These are phyloP conservation scores for Zaprionus lachaisei DNA, from an alignment of 1,140 invertebrate genomes.

Conservation along the genomic window DNA sequence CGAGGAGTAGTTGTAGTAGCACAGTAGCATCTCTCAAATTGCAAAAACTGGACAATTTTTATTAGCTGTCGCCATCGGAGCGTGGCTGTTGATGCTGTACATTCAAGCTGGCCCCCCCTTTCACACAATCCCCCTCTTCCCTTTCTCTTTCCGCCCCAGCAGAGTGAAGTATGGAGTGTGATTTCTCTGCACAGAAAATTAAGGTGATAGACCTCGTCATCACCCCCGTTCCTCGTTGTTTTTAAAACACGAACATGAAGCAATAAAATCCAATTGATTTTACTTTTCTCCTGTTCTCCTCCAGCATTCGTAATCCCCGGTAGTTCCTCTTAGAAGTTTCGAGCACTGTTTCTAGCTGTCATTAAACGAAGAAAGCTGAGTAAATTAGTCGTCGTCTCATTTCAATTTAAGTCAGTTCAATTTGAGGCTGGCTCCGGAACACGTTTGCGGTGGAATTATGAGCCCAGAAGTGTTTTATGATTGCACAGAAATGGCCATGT, in stretches of 20 bases:
- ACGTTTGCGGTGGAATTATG: neutral
- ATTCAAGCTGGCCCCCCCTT: neutral
- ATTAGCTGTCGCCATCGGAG: conserved; percentile 59
- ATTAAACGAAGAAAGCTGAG: neutral
- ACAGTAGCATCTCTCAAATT: conserved; percentile 56
- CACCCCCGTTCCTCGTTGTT: neutral
- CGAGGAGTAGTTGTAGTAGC: conserved; percentile 3
- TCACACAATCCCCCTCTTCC: neutral
- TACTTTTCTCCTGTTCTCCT: neutral
- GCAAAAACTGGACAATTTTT: conserved; percentile 75
- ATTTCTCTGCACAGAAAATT: conserved; percentile 31
- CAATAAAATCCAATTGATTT: conserved; percentile 29
- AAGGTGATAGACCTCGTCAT: conserved; percentile 23
- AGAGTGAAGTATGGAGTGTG: conserved; percentile 54
- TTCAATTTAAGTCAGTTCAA: conserved; percentile 1
- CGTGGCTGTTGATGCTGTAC: conserved; percentile 41
- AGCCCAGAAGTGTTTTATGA: neutral
- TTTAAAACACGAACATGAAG: neutral
- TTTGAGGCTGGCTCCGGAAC: neutral
- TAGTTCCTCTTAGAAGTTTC: neutral
- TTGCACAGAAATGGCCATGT: too few relatives aligned
- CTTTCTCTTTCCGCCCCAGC: too few relatives aligned
- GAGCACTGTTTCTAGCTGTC: conserved; percentile 5
- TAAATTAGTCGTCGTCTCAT: neutral
- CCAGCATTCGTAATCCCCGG: neutral